Evolutionary conservation across 2,113 vertebrate genomes (phyloP).

Genomic region (Melanocharis versteri): DNA sequence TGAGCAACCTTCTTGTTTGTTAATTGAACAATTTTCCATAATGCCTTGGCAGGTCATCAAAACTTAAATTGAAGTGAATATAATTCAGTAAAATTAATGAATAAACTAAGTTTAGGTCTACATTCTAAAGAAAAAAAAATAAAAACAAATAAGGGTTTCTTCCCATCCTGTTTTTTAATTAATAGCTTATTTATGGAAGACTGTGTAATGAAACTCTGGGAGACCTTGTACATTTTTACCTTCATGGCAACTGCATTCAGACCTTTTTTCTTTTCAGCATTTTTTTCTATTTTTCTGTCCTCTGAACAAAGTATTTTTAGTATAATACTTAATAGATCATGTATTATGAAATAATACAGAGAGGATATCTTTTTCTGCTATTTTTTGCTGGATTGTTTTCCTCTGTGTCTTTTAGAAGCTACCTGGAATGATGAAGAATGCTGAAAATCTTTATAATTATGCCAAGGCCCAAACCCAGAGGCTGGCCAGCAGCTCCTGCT

Average conservation of each 20-base stretch:
- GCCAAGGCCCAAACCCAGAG: not conserved
- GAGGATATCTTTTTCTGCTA: not conserved
- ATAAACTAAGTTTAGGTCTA: not conserved
- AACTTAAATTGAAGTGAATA: not conserved
- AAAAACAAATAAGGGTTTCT: not conserved
- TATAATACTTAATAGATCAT: not conserved
- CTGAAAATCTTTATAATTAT: not conserved
- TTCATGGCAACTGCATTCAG: not conserved
- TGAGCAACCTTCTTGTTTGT: not conserved
- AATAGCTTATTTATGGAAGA: slow-evolving; percentile 6
- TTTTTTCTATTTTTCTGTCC: not conserved
- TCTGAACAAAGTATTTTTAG: not conserved
- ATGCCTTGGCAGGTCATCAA: not conserved
- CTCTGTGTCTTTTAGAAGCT: not conserved
- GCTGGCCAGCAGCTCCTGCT: not conserved
- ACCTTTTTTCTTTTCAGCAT: not conserved
- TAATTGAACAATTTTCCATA: slow-evolving; percentile 39
- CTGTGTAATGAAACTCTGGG: not conserved
- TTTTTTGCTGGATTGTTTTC: not conserved
- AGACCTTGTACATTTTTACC: not conserved
- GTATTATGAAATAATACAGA: not conserved
- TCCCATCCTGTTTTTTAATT: not conserved
- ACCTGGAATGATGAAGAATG: not conserved
- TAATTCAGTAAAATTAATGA: not conserved
- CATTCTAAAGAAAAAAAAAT: not conserved